These are phyloP conservation scores for Trichechus manatus DNA, from an alignment of 2,113 vertebrate species.

Conservation along the genomic window DNA sequence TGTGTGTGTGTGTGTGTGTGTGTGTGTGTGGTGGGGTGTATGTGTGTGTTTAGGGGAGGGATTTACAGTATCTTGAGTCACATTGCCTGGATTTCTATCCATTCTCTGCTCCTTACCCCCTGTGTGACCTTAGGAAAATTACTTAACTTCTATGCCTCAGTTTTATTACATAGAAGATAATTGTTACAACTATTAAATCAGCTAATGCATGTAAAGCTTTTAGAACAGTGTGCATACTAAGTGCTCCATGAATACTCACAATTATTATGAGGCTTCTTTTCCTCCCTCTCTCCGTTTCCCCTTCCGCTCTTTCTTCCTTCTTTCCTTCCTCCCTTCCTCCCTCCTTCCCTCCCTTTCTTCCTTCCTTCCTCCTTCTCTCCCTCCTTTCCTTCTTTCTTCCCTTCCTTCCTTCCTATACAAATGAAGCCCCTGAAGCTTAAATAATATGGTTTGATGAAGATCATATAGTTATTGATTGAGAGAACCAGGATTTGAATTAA, in stretches of 20 bases:
- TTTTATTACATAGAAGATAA: neutral
- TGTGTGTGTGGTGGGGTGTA: neutral
- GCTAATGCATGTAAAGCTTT: neutral
- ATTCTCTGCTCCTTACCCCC: neutral
- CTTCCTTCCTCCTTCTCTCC: neutral
- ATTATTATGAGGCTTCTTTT: neutral
- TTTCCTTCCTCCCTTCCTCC: neutral
- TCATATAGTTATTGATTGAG: neutral
- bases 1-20: neutral
- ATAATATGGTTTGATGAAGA: neutral
- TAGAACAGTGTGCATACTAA: neutral
- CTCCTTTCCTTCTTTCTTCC: neutral
- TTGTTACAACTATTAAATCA: conserved; percentile 10
- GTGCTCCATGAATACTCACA: neutral
- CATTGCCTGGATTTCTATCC: neutral
- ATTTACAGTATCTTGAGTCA: neutral
- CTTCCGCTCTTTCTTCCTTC: neutral
- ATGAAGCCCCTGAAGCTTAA: neutral
- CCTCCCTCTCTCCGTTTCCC: neutral
- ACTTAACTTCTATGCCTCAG: neutral
- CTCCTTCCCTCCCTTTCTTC: too few species aligned
- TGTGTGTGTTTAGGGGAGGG: neutral
- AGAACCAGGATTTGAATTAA: conserved; percentile 21
- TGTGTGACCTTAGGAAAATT: neutral
- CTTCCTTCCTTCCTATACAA: neutral